Evolutionary conservation across 2,113 vertebrate species (phyloP).

Genomic region (Colius striatus): DNA sequence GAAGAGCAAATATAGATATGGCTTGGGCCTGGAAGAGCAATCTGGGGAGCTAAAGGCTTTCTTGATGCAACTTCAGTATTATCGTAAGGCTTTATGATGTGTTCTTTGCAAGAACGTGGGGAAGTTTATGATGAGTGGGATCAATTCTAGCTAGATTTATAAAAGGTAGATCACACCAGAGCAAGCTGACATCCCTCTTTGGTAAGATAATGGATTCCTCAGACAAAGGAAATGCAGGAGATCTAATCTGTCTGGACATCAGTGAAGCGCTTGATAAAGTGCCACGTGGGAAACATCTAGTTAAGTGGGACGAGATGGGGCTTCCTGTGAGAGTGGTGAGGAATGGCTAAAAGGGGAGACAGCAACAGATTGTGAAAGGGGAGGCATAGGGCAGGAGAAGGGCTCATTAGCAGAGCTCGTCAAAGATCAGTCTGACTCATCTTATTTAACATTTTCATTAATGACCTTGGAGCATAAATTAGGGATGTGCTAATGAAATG

Average conservation of each 20-base stretch:
- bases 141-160: not conserved
- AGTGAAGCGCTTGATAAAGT: conserved; percentile 23
- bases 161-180: not conserved
- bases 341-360: conserved; percentile 67
- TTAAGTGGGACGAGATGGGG: conserved; percentile 32
- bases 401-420: conserved; percentile 63
- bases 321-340: conserved; percentile 36
- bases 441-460: conserved; percentile 73
- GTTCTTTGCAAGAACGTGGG: not conserved
- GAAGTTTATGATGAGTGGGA: not conserved
- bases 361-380: conserved; percentile 40
- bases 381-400: conserved; percentile 63
- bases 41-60: not conserved
- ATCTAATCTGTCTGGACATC: conserved; percentile 39
- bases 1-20: not conserved
- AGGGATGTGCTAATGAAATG: conserved; percentile 62
- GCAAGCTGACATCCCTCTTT: not conserved
- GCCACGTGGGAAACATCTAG: conserved; percentile 54
- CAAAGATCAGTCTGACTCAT: conserved; percentile 68
- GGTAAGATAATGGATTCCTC: not conserved
- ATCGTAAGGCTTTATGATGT: not conserved
- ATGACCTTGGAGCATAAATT: conserved; percentile 71
- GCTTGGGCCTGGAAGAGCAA: not conserved
- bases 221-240: conserved; percentile 17
- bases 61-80: conserved; percentile 14